Conservation (phyloP, 1,140 invertebrate species). For the Microvelia longipes region DNA sequence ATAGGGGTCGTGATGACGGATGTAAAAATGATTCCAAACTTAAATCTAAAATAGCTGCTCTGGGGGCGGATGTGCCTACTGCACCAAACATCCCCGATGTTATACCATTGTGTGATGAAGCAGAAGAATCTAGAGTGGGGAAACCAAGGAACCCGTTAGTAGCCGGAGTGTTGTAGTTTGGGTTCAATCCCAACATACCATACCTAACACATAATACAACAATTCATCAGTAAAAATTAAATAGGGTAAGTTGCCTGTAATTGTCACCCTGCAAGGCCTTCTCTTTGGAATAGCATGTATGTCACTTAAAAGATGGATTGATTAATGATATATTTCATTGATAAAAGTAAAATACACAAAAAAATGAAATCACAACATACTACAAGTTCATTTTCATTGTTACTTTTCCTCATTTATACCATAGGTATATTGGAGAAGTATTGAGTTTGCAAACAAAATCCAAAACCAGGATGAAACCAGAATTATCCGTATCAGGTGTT, state of each 20-base stretch:
- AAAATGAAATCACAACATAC: too few species aligned
- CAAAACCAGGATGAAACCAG: too few species aligned
- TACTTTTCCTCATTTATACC: too few species aligned
- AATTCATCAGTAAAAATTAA: neutral
- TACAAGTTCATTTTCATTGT: too few species aligned
- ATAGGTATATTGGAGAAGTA: too few species aligned
- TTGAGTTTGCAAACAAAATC: too few species aligned
- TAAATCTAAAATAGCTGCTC: conserved; percentile 29
- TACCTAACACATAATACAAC: conserved; percentile 40
- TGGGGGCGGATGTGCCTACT: conserved; percentile 43
- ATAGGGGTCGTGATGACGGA: conserved; percentile 39
- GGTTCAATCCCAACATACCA: conserved; percentile 68
- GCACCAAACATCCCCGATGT: conserved; percentile 58
- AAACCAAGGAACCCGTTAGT: conserved; percentile 41
- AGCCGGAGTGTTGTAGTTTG: conserved; percentile 28
- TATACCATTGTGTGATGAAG: conserved; percentile 40
- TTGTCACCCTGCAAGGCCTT: neutral
- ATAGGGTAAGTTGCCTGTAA: neutral
- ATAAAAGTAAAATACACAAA: too few species aligned
- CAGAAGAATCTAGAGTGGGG: conserved; percentile 36
- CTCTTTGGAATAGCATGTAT: too few species aligned
- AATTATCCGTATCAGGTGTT: too few species aligned
- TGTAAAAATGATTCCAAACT: conserved; percentile 55
- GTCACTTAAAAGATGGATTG: too few species aligned
- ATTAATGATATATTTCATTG: too few species aligned